These are phyloP conservation scores for Alaudala cheleensis DNA, from an alignment of 2,113 vertebrate genomes.

Conservation along the genomic window DNA sequence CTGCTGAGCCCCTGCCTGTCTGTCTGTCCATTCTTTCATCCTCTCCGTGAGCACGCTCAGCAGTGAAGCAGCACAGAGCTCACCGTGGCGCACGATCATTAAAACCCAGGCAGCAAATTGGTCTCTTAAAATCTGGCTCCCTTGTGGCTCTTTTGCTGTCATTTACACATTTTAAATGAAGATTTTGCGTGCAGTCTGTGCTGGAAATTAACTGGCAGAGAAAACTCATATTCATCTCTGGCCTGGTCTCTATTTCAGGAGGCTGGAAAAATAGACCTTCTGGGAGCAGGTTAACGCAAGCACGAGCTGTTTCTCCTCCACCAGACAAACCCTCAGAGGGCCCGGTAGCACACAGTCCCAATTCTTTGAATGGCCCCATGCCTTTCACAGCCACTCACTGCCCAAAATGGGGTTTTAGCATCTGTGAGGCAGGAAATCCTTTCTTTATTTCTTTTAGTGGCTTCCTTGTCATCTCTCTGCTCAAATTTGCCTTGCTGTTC, in stretches of 20 bases:
- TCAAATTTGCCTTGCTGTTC: background rate
- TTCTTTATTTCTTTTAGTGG: constrained; percentile 63
- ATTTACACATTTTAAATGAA: constrained; percentile 65
- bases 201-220: constrained; percentile 53
- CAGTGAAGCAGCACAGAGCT: background rate
- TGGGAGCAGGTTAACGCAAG: constrained; percentile 31
- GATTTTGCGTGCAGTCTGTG: constrained; percentile 59
- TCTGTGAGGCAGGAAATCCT: constrained; percentile 58
- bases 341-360: constrained; percentile 25
- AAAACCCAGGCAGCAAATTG: constrained; percentile 39
- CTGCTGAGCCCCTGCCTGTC: background rate
- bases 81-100: background rate
- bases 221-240: constrained; percentile 43
- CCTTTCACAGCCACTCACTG: constrained; percentile 34
- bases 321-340: constrained; percentile 48
- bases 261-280: constrained; percentile 47
- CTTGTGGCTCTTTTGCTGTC: constrained; percentile 32
- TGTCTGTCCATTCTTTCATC: background rate
- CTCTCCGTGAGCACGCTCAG: background rate
- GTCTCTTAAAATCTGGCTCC: constrained; percentile 52
- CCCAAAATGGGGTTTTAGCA: background rate
- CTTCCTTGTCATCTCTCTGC: constrained; percentile 56
- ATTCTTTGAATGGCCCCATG: constrained; percentile 41
- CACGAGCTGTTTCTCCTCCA: constrained; percentile 27
- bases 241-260: background rate